Base-by-base conservation (phyloP, 2,888 invertebrate species). In the Coenonympha glycerion region DNA sequence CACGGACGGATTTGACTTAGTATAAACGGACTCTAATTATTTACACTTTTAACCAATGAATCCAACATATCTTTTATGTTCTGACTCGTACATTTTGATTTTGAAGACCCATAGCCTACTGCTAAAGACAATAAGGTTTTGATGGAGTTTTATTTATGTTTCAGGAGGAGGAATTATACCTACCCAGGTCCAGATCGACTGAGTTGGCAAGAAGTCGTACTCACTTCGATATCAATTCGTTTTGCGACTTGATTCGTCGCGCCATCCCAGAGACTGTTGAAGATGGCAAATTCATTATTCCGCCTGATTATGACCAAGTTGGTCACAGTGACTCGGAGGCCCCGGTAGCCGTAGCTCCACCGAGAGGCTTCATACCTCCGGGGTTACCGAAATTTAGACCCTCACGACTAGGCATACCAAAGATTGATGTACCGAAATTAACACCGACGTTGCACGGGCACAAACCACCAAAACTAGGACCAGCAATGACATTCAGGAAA, bases 161-260 rank as follows among this genome's bases (percentile, higher is more conserved):
- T 3, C 48, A 55, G 57, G 52, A 59, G 49, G 52, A 59, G 49
- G 36, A 57, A 22, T 37, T 51, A 36, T 52, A 55, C 26, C 40
- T 47, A 6, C 37, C 54, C 18, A 57, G 49, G 18, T 31, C 53
- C 21, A 58, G 50, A 39, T 58, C 63, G 15, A 30, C 47, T 6
- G 62, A 62, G 48, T 46, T 57, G 46, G 56, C 53, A 11, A 61
- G 56, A 40, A 59, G 57, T 34, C 57, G 57, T 47, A 57, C 66
- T 15, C 57, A 58, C 1, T 68, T 75, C 30, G 65, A 77, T 56
- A 66, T 77, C 1, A 63, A 76, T 9, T 76, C 82, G 0, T 83
- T 87, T 56, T 87, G 86, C 58, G 62, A 61, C 15, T 66, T 83
- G 39, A 82, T 87, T 37, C 79, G 84, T 26, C 71, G 68, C 26